A percentile compares a stretch with the other conserved stretches of the same genome.
phyloP scores from a whole-genome alignment of 1,140 invertebrate genomes.

The Andrena cerasifolii region DNA sequence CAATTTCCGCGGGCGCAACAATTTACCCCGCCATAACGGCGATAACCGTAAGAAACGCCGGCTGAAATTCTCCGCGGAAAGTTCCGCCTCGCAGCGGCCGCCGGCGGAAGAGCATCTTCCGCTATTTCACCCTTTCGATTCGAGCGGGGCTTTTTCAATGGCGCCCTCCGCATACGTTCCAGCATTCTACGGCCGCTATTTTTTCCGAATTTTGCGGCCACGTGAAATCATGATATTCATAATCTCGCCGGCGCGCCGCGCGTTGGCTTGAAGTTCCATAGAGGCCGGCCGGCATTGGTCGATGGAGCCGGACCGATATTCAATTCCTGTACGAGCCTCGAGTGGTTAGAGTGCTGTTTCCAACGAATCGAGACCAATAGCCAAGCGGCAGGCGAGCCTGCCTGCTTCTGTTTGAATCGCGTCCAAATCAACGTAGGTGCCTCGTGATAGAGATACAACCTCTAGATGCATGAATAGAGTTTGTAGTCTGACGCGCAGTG shows the following conservation, averaged over 20 bases:
- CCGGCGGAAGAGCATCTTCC: not conserved
- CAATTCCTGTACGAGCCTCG: slow-evolving; percentile 39
- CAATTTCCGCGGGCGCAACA: slow-evolving; percentile 23
- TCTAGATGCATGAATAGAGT: slow-evolving; percentile 18
- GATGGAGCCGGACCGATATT: slow-evolving; percentile 46
- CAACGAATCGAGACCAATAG: slow-evolving; percentile 34
- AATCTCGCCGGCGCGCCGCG: not conserved
- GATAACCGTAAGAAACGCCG: slow-evolving; percentile 26
- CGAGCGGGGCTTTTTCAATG: not conserved
- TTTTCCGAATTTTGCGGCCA: not conserved
- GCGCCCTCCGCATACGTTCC: not conserved
- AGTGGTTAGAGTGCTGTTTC: not conserved
- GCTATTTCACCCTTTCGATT: not conserved
- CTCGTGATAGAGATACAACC: not conserved
- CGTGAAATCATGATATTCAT: not conserved
- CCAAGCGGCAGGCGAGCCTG: slow-evolving; percentile 20
- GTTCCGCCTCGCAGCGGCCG: not conserved
- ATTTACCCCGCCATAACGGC: slow-evolving; percentile 3
- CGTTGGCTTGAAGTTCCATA: slow-evolving; percentile 13
- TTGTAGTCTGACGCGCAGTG: slow-evolving; percentile 15
- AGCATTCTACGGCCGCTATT: not conserved
- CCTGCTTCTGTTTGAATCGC: slow-evolving; percentile 32
- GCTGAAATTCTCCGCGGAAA: not conserved
- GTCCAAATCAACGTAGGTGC: slow-evolving; percentile 19
- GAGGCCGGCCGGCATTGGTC: not conserved